Percentiles rank a stretch among this genome's conserved stretches.
phyloP scores from a whole-genome alignment of 2,888 invertebrate species.

The Drosophila gaucha region DNA sequence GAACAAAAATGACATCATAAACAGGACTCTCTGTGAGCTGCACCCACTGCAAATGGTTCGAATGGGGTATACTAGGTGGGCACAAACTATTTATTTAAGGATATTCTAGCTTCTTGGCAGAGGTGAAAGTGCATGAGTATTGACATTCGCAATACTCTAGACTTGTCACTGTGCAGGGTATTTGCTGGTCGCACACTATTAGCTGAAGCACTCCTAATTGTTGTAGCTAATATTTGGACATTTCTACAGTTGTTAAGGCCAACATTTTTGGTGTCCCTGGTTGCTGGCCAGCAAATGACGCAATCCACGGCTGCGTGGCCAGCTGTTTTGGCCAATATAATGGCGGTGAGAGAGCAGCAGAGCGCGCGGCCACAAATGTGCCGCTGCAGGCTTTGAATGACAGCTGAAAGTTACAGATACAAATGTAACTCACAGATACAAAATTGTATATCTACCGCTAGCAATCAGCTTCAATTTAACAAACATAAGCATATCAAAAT shows the following conservation, averaged over 20 bases:
- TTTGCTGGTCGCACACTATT: not conserved
- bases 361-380: conserved; percentile 9
- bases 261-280: not conserved
- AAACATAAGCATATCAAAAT: conserved; percentile 29
- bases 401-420: conserved; percentile 34
- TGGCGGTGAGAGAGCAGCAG: not conserved
- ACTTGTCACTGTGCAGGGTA: not conserved
- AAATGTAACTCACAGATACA: conserved; percentile 10
- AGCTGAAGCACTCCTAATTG: not conserved
- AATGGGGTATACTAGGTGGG: no score
- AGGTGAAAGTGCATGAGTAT: no score
- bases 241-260: conserved; percentile 7
- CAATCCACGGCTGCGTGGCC: conserved; percentile 37
- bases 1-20: conserved; percentile 43
- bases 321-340: conserved; percentile 33
- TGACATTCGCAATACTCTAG: no score
- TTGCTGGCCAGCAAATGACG: conserved; percentile 46
- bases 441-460: not conserved
- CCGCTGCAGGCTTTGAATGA: conserved; percentile 36
- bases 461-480: conserved; percentile 10
- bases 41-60: no score
- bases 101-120: no score
- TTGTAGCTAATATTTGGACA: conserved; percentile 1
- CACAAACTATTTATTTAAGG: no score
- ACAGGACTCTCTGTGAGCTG: not conserved